A percentile compares a stretch with the other conserved stretches of the same genome.
Evolutionary conservation across 2,888 invertebrate genomes (phyloP).

Genomic region (Drosophila mercatorum): DNA sequence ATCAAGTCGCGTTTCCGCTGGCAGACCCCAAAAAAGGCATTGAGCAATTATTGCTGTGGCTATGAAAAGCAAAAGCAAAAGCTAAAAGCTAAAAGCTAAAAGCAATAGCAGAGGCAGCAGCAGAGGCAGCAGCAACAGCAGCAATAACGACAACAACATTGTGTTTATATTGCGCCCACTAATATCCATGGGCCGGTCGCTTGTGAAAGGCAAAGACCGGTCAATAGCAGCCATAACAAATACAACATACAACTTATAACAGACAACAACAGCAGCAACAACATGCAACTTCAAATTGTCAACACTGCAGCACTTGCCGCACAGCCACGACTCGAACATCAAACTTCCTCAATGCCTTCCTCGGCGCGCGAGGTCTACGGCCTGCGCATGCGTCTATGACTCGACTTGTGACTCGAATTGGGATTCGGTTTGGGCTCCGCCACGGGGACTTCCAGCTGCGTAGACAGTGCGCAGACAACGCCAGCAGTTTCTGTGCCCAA

Average conservation of each 20-base stretch:
- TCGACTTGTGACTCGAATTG: conserved; percentile 15
- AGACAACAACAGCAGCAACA: conserved; percentile 24
- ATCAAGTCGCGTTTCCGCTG: conserved; percentile 63
- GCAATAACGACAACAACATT: conserved; percentile 20
- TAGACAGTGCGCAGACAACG: conserved; percentile 71
- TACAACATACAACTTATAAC: conserved; percentile 12
- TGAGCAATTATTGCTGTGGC: conserved; percentile 63
- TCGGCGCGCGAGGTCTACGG: conserved; percentile 26
- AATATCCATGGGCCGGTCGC: conserved; percentile 49
- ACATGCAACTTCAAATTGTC: conserved; percentile 60
- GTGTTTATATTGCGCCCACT: conserved; percentile 64
- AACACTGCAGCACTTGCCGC: conserved; percentile 75
- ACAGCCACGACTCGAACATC: conserved; percentile 40
- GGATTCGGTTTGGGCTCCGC: conserved; percentile 13
- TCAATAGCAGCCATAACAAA: conserved; percentile 41
- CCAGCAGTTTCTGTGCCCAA: conserved; percentile 54
- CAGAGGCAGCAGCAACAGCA: neutral
- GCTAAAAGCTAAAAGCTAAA: conserved; percentile 14
- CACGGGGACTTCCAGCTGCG: conserved; percentile 72
- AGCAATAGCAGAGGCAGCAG: conserved; percentile 15
- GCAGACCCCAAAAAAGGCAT: conserved; percentile 69
- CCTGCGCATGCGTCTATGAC: conserved; percentile 10
- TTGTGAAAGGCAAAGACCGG: conserved; percentile 55
- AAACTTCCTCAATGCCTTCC: conserved; percentile 20
- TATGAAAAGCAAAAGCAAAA: conserved; percentile 64